Conservation (phyloP, 2,888 invertebrate genomes). For the Pasiphila rectangulata region DNA sequence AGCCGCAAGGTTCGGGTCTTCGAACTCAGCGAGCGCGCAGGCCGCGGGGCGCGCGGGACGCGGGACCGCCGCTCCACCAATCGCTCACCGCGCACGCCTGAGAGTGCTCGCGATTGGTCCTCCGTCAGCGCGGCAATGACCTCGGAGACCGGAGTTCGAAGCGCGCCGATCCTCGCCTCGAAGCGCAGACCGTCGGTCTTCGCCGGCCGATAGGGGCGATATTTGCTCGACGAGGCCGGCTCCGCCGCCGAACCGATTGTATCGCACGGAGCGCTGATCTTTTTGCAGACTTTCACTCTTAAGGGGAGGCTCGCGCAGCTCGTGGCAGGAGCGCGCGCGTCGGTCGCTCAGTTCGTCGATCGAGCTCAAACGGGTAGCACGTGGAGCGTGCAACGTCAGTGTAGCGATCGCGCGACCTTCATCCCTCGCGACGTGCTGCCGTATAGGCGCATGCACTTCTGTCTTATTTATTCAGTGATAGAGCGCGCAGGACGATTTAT, state of each 20-base stretch:
- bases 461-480: conserved; percentile 62
- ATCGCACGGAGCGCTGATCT: conserved; percentile 76
- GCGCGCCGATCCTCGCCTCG: conserved; percentile 85
- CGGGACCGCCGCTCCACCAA: conserved; percentile 68
- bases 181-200: conserved; percentile 78
- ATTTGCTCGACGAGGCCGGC: conserved; percentile 64
- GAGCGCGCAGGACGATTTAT: conserved; percentile 54
- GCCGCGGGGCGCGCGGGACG: conserved; percentile 61
- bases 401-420: conserved; percentile 67
- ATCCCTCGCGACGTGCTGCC: conserved; percentile 67
- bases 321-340: conserved; percentile 70
- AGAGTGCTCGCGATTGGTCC: conserved; percentile 77
- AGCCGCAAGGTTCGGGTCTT: conserved; percentile 93
- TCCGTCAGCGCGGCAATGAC: conserved; percentile 87
- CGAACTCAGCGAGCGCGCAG: conserved; percentile 80
- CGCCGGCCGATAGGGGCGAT: conserved; percentile 74
- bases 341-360: conserved; percentile 78
- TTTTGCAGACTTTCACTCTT: conserved; percentile 83
- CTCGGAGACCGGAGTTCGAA: conserved; percentile 90
- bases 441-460: conserved; percentile 62
- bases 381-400: conserved; percentile 63
- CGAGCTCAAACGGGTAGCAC: conserved; percentile 79
- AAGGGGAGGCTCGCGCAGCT: conserved; percentile 68
- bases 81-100: conserved; percentile 67
- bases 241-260: conserved; percentile 71